Evolutionary conservation across 2,113 vertebrate genomes (phyloP).

Genomic region (Rhabdomys dilectus): DNA sequence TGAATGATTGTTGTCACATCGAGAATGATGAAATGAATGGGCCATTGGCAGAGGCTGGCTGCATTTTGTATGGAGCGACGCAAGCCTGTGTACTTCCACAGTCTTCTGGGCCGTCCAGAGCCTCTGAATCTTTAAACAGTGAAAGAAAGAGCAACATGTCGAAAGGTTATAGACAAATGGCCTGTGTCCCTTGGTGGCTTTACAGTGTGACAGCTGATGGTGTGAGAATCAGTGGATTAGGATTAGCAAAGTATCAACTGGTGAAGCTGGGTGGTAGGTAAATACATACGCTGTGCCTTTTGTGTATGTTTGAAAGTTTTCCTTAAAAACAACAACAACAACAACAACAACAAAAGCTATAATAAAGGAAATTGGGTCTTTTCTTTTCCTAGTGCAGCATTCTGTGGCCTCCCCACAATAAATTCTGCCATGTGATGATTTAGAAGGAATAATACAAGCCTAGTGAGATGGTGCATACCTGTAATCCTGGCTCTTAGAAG

Average conservation of each 20-base stretch:
- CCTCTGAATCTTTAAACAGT: not conserved
- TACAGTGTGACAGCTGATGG: not conserved
- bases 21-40: conserved; percentile 11
- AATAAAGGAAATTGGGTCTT: not conserved
- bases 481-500: not conserved
- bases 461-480: not conserved
- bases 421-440: not conserved
- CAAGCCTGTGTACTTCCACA: not conserved
- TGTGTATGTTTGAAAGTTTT: not conserved
- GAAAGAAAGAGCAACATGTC: not conserved
- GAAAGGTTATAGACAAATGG: not conserved
- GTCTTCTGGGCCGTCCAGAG: not conserved
- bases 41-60: not conserved
- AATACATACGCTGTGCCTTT: not conserved
- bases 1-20: not conserved
- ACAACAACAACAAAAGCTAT: not conserved
- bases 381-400: not conserved
- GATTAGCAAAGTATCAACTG: not conserved
- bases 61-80: not conserved
- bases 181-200: not conserved
- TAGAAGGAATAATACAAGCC: not conserved
- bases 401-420: not conserved
- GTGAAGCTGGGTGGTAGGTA: not conserved
- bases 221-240: not conserved
- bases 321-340: conserved; percentile 1